Conservation (phyloP, 2,888 invertebrate species). For the Gibbula magus region DNA sequence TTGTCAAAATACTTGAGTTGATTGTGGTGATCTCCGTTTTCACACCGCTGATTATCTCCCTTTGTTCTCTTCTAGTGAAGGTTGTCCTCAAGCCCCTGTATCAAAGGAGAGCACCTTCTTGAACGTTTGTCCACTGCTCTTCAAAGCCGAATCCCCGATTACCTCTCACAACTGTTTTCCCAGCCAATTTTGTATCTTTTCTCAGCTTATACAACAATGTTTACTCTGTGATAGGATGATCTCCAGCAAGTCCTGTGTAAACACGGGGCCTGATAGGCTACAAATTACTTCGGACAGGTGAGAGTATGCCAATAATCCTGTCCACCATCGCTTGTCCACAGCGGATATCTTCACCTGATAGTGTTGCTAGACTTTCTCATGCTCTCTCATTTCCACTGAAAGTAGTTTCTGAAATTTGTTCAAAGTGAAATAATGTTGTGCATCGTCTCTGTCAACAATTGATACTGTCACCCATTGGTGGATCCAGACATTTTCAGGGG, state of each 20-base stretch:
- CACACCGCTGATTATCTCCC: not conserved
- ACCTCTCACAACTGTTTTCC: not conserved
- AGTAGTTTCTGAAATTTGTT: too few relatives aligned
- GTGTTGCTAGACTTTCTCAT: too few relatives aligned
- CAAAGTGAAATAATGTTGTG: too few relatives aligned
- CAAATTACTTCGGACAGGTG: conserved; percentile 8
- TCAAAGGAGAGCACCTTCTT: not conserved
- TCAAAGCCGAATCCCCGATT: not conserved
- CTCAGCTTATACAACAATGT: conserved; percentile 1
- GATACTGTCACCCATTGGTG: too few relatives aligned
- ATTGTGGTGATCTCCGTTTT: not conserved
- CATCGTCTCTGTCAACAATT: too few relatives aligned
- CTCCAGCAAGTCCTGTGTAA: not conserved
- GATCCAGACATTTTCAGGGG: too few relatives aligned
- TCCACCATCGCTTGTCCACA: too few relatives aligned
- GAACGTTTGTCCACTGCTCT: not conserved
- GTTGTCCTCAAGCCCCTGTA: not conserved
- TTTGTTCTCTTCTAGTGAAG: not conserved
- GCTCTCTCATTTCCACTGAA: too few relatives aligned
- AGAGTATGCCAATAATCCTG: not conserved
- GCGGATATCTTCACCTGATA: too few relatives aligned
- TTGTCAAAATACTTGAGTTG: not conserved
- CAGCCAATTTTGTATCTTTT: conserved; percentile 11
- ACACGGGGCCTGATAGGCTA: not conserved
- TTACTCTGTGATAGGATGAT: conserved; percentile 2